These are phyloP conservation scores for Capitella teleta DNA, from an alignment of 1,140 invertebrate species.

Conservation along the genomic window DNA sequence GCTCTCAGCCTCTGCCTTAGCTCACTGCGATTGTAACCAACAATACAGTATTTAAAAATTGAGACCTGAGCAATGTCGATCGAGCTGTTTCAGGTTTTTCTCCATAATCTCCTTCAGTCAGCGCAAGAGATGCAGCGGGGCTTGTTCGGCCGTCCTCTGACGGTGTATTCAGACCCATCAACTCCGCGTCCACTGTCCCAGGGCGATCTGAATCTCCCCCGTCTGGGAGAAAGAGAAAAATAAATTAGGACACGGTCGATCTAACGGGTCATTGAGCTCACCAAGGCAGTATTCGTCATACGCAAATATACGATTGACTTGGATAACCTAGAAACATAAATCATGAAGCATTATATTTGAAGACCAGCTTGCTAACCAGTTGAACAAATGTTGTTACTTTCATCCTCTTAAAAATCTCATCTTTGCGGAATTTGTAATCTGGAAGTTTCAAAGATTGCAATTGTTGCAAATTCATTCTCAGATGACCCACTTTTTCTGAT, in stretches of 20 bases:
- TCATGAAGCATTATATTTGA: background rate
- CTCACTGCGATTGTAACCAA: too few species aligned
- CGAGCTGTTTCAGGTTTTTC: background rate
- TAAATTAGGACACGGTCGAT: too few species aligned
- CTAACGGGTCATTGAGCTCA: too few species aligned
- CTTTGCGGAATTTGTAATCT: conserved; percentile 40
- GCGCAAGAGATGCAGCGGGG: conserved; percentile 16
- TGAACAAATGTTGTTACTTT: conserved; percentile 45
- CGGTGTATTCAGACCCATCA: conserved; percentile 17
- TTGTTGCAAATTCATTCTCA: too few species aligned
- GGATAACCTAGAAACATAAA: background rate
- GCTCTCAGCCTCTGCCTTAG: too few species aligned
- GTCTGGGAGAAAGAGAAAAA: too few species aligned
- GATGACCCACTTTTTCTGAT: conserved; percentile 33
- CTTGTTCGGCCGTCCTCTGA: conserved; percentile 3
- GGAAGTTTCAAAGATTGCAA: background rate
- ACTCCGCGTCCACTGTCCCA: conserved; percentile 28
- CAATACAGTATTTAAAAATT: too few species aligned
- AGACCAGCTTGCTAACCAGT: conserved; percentile 26
- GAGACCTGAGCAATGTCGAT: too few species aligned
- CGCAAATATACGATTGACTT: too few species aligned
- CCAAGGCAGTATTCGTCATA: too few species aligned
- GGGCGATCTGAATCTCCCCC: too few species aligned
- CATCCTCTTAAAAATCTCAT: conserved; percentile 48
- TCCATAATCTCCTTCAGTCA: conserved; percentile 19